Conservation (phyloP, 1,140 invertebrate genomes). For the Diploscapter pachys region DNA sequence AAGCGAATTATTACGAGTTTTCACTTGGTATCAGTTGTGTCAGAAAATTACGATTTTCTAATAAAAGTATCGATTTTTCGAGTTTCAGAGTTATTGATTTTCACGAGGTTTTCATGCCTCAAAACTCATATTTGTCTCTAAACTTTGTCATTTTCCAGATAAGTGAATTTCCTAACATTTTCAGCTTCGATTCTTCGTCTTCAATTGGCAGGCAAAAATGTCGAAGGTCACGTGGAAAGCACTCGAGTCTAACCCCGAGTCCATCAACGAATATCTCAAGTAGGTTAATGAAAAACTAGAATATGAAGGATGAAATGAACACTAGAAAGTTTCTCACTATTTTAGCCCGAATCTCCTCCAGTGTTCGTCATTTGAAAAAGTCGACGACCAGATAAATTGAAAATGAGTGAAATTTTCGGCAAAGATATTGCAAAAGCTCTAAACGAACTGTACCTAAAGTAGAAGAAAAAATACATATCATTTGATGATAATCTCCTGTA, state of each 20-base stretch:
- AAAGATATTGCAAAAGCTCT: constrained; percentile 9
- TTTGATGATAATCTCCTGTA: constrained; percentile 3
- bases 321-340: neutral
- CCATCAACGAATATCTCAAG: neutral
- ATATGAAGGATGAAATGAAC: neutral
- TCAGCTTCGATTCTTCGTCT: neutral
- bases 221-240: neutral
- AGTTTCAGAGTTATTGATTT: constrained; percentile 11
- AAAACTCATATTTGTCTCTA: constrained; percentile 9
- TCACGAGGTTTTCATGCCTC: neutral
- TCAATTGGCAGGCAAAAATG: neutral
- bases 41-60: neutral
- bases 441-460: neutral
- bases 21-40: too few relatives aligned
- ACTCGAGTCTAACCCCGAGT: constrained; percentile 10
- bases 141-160: neutral
- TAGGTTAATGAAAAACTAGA: neutral
- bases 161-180: neutral
- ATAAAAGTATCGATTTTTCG: constrained; percentile 9
- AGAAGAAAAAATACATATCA: neutral
- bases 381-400: too few relatives aligned
- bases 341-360: neutral
- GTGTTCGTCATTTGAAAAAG: too few relatives aligned
- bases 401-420: neutral
- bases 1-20: too few relatives aligned